Percentiles rank a stretch among this genome's conserved stretches.
Evolutionary conservation across 64 coral and sea anemone species (phyloP).

Genomic region (Stichodactyla helianthus): DNA sequence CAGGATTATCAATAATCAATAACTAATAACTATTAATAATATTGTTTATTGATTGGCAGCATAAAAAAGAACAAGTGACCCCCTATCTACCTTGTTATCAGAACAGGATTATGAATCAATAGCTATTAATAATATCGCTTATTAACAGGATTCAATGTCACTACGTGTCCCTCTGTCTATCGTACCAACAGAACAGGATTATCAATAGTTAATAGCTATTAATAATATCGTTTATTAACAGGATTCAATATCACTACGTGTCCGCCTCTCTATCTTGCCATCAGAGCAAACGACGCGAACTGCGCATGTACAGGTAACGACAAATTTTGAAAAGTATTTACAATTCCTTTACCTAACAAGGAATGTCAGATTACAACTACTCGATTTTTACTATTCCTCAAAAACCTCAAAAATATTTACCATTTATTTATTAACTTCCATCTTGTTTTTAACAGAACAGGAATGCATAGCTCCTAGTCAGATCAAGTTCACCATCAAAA

Average conservation of each 20-base stretch:
- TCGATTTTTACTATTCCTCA: neutral
- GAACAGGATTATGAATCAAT: neutral
- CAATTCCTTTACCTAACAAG: neutral
- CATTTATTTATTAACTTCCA: neutral
- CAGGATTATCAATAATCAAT: too few species aligned
- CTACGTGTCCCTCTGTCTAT: constrained; percentile 34
- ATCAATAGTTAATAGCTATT: neutral
- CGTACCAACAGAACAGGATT: too few species aligned
- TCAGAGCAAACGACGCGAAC: constrained; percentile 25
- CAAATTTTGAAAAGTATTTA: neutral
- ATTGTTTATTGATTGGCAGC: neutral
- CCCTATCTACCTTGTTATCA: constrained; percentile 2
- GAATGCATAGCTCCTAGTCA: constrained; percentile 42
- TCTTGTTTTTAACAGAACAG: constrained; percentile 14
- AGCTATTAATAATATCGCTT: neutral
- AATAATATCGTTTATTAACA: neutral
- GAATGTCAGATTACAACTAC: too few species aligned
- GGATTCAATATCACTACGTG: constrained; percentile 41
- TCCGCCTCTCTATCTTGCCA: constrained; percentile 51
- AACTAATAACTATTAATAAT: neutral
- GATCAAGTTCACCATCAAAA: constrained; percentile 46
- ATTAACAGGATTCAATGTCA: constrained; percentile 26
- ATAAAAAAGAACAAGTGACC: too few species aligned
- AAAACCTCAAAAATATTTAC: neutral
- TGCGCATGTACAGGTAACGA: constrained; percentile 35